Evolutionary conservation across 92 coral and sea anemone species (phyloP).

Genomic region (Galaxea fascicularis): DNA sequence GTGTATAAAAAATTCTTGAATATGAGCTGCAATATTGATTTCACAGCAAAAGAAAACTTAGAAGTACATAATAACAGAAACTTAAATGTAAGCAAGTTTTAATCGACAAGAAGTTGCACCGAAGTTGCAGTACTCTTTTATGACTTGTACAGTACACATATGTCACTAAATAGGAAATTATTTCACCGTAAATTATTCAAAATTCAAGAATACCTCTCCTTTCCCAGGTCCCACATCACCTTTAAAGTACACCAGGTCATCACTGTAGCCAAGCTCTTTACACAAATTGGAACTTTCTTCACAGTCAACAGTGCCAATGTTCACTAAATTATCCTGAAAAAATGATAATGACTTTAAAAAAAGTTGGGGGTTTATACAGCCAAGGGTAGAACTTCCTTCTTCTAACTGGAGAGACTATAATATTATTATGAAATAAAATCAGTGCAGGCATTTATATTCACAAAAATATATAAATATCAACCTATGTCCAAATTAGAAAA

Average conservation of each 20-base stretch:
- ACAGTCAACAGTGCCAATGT: constrained; percentile 78
- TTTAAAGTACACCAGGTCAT: constrained; percentile 76
- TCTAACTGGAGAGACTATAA: not conserved
- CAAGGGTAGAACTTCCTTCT: not conserved
- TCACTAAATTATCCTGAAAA: constrained; percentile 81
- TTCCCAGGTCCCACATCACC: constrained; percentile 65
- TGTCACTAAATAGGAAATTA: not conserved
- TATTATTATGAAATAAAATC: no score
- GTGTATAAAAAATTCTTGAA: no score
- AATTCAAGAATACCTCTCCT: constrained; percentile 52
- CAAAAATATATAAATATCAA: no score
- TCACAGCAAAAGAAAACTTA: no score
- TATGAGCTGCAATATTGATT: no score
- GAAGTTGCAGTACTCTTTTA: not conserved
- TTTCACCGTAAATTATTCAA: not conserved
- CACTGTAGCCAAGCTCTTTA: constrained; percentile 63
- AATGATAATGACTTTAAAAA: not conserved
- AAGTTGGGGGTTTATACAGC: not conserved
- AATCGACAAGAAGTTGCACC: no score
- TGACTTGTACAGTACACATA: no score
- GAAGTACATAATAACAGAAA: no score
- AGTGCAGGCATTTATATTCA: no score
- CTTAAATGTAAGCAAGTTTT: no score
- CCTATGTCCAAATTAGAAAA: no score
- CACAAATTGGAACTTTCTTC: constrained; percentile 65